These are phyloP conservation scores for Drosophila kambysellisi DNA, from an alignment of 2,888 invertebrate species.

Conservation along the genomic window DNA sequence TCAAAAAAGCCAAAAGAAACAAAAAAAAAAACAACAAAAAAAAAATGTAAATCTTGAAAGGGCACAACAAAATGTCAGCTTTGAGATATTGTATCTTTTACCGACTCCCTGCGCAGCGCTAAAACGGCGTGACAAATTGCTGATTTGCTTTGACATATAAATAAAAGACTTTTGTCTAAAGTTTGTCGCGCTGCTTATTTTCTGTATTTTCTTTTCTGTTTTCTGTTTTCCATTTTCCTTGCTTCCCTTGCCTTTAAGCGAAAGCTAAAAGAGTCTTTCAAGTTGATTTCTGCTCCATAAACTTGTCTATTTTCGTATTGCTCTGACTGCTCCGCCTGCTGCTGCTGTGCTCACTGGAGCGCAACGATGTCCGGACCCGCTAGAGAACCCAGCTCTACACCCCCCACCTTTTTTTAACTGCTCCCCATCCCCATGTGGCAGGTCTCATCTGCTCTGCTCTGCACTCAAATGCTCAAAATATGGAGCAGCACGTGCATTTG, in stretches of 20 bases:
- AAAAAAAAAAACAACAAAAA: constrained; percentile 15
- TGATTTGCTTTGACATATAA: constrained; percentile 76
- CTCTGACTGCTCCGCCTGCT: constrained; percentile 19
- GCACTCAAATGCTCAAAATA: constrained; percentile 34
- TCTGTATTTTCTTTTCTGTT: constrained; percentile 44
- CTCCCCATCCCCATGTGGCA: background rate
- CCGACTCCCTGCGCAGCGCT: constrained; percentile 10
- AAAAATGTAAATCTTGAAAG: constrained; percentile 46
- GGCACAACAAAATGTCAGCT: constrained; percentile 49
- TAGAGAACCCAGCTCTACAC: constrained; percentile 6
- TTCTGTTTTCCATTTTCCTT: background rate
- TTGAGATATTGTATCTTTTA: constrained; percentile 48
- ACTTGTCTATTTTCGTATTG: constrained; percentile 76
- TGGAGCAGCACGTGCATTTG: constrained; percentile 80
- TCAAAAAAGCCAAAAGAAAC: constrained; percentile 1
- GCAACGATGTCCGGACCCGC: constrained; percentile 32
- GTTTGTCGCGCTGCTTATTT: constrained; percentile 46
- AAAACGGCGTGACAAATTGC: constrained; percentile 76
- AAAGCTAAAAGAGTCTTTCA: constrained; percentile 79
- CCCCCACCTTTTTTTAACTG: background rate
- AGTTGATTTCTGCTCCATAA: constrained; percentile 79
- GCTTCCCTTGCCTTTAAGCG: constrained; percentile 53
- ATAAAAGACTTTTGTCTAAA: constrained; percentile 54
- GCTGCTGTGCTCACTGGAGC: constrained; percentile 66
- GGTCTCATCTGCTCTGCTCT: constrained; percentile 26